Conservation (phyloP, 2,888 invertebrate species). For the Ectemnius lituratus region DNA sequence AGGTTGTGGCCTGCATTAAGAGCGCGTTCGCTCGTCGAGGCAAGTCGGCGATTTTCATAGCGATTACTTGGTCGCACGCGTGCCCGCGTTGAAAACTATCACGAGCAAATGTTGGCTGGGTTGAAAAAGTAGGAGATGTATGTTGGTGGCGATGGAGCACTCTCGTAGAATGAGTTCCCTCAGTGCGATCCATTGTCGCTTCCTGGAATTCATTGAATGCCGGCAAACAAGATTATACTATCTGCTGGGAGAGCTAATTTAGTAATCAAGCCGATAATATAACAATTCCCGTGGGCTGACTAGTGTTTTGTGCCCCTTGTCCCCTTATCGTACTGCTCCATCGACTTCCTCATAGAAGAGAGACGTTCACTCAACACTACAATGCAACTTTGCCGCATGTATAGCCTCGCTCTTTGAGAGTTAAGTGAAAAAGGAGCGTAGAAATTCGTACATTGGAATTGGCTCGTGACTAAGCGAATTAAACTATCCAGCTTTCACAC, state of each 20-base stretch:
- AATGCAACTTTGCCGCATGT: constrained; percentile 24
- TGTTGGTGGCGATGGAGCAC: no score
- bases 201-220: constrained; percentile 11
- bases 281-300: constrained; percentile 24
- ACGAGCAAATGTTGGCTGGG: not conserved
- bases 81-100: not conserved
- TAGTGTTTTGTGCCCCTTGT: constrained; percentile 31
- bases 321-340: constrained; percentile 32
- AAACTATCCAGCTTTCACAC: constrained; percentile 11
- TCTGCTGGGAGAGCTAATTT: constrained; percentile 37
- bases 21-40: not conserved
- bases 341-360: constrained; percentile 42
- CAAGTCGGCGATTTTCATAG: not conserved
- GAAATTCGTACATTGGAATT: no score
- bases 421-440: not conserved
- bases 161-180: not conserved
- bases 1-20: constrained; percentile 27
- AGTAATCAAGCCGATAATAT: constrained; percentile 40
- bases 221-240: constrained; percentile 30
- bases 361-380: constrained; percentile 21
- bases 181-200: constrained; percentile 2
- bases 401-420: constrained; percentile 2
- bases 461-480: no score
- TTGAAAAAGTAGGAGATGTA: constrained; percentile 1
- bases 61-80: not conserved